Conservation (phyloP, 1,140 invertebrate genomes). For the Drosophila saltans region DNA sequence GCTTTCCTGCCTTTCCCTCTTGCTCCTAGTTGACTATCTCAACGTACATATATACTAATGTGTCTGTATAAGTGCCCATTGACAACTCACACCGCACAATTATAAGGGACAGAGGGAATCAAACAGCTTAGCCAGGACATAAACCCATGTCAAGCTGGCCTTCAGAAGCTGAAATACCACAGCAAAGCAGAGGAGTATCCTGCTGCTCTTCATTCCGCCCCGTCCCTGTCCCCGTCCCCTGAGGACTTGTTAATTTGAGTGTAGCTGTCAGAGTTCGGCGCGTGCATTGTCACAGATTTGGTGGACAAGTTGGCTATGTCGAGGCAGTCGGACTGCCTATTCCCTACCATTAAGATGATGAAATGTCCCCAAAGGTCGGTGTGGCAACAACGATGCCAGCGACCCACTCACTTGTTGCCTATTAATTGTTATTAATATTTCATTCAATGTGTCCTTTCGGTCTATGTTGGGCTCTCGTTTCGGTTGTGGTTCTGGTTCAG, state of each 20-base stretch:
- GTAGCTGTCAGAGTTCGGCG: conserved; percentile 45
- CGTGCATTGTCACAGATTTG: conserved; percentile 51
- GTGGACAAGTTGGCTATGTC: background rate
- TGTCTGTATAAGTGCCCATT: conserved; percentile 50
- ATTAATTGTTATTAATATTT: conserved; percentile 76
- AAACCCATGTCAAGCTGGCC: conserved; percentile 11
- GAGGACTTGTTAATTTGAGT: conserved; percentile 50
- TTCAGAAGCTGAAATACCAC: no score
- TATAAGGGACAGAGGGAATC: conserved; percentile 27
- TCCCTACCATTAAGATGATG: conserved; percentile 65
- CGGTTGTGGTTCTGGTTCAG: background rate
- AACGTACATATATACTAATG: conserved; percentile 28
- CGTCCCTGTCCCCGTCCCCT: background rate
- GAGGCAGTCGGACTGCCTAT: background rate
- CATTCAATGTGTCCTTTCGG: conserved; percentile 33
- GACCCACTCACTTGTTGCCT: conserved; percentile 66
- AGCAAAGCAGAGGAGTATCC: no score
- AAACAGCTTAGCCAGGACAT: conserved; percentile 35
- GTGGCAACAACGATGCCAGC: conserved; percentile 15
- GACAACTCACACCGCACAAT: conserved; percentile 33
- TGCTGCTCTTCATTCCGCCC: background rate
- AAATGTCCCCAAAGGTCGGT: conserved; percentile 64
- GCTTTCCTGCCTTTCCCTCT: no score
- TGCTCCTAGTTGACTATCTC: background rate
- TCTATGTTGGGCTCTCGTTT: conserved; percentile 11